Percentiles rank a stretch among this genome's conserved stretches.
phyloP scores from a whole-genome alignment of 92 coral and sea anemone genomes.

The Siderastrea radians region DNA sequence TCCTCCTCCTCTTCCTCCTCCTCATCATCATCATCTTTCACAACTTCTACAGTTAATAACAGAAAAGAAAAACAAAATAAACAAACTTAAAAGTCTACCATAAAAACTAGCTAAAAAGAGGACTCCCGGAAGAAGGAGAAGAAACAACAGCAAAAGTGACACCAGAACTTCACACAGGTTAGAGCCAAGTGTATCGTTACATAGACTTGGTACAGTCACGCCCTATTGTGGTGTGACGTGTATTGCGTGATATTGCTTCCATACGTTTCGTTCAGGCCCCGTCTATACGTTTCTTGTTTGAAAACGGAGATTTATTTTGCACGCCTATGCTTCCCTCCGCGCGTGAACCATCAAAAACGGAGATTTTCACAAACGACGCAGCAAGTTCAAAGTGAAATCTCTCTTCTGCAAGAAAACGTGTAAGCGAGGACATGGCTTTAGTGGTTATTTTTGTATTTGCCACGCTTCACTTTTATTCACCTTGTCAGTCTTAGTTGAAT shows the following conservation, averaged over 20 bases:
- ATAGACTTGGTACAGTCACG: background rate
- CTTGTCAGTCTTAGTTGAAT: too few species aligned
- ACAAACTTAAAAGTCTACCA: background rate
- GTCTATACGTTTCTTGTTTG: too few species aligned
- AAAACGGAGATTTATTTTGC: too few species aligned
- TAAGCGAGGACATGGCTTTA: too few species aligned
- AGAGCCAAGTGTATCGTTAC: background rate
- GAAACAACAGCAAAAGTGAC: conserved; percentile 48
- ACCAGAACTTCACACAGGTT: conserved; percentile 1
- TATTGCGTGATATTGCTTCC: conserved; percentile 9
- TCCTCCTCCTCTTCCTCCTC: conserved; percentile 58
- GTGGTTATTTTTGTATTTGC: too few species aligned
- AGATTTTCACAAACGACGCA: too few species aligned
- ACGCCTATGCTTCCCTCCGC: too few species aligned
- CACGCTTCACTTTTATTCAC: too few species aligned
- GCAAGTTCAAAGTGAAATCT: too few species aligned
- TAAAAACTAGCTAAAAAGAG: background rate
- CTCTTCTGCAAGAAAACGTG: too few species aligned
- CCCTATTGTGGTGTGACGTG: background rate
- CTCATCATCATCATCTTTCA: conserved; percentile 61
- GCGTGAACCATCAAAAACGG: too few species aligned
- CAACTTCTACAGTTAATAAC: conserved; percentile 54
- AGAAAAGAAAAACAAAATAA: conserved; percentile 9
- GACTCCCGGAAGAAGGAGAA: background rate
- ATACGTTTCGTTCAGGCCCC: too few species aligned